A percentile compares a stretch with the other conserved stretches of the same genome.
phyloP scores from a whole-genome alignment of 2,113 vertebrate species.

The Hydropotes inermis region DNA sequence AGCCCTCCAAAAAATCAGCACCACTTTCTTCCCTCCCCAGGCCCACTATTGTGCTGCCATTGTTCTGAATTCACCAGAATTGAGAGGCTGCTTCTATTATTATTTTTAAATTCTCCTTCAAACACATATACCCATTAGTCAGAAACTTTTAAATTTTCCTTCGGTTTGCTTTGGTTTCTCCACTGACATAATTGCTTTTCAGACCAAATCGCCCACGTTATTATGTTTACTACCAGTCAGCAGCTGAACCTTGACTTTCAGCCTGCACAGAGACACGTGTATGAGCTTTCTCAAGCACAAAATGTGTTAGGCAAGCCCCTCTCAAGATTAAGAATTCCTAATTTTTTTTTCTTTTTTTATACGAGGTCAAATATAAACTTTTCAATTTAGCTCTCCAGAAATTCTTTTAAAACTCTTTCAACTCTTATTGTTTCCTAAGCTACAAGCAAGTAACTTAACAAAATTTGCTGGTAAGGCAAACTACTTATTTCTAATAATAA shows the following conservation, averaged over 20 bases:
- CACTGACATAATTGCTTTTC: not conserved
- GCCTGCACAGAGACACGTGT: fast-evolving
- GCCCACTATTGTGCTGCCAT: not conserved
- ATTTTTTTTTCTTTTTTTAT: not conserved
- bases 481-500: not conserved
- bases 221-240: not conserved
- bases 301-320: not conserved
- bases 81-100: not conserved
- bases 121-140: not conserved
- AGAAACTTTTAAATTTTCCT: not conserved
- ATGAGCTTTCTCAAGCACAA: not conserved
- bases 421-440: not conserved
- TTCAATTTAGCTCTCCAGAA: not conserved
- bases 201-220: not conserved
- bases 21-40: not conserved
- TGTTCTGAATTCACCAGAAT: not conserved
- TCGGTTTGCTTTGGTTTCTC: not conserved
- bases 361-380: not conserved
- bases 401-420: not conserved
- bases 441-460: not conserved
- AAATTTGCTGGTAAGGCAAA: not conserved
- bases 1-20: not conserved
- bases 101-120: not conserved
- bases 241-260: not conserved
- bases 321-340: not conserved